phyloP scores from a whole-genome alignment of 2,888 invertebrate genomes.

The Halictus quadricinctus region DNA sequence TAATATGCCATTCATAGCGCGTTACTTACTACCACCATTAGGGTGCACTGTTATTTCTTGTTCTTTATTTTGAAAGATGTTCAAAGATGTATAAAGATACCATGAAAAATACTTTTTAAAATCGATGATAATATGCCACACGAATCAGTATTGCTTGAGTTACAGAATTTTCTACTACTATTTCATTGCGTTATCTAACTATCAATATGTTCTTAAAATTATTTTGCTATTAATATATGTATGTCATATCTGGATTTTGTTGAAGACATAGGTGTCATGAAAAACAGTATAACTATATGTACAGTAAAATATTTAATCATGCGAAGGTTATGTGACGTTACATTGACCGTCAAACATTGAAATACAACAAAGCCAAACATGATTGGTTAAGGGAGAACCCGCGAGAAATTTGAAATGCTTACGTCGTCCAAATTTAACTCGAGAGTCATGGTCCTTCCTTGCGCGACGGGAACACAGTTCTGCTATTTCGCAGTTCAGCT shows the following conservation, averaged over 20 bases:
- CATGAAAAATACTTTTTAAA: neutral
- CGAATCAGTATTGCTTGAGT: neutral
- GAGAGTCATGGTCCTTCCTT: constrained; percentile 25
- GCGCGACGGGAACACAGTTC: neutral
- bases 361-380: constrained; percentile 16
- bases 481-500: neutral
- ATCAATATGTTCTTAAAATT: neutral
- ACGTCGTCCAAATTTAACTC: constrained; percentile 41
- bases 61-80: neutral
- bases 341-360: neutral
- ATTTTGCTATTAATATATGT: neutral
- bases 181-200: neutral
- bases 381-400: constrained; percentile 21
- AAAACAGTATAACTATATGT: neutral
- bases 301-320: neutral
- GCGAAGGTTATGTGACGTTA: constrained; percentile 30
- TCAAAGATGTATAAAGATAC: neutral
- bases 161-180: neutral
- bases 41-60: neutral
- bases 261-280: neutral
- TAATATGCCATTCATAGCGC: neutral
- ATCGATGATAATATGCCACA: neutral
- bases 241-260: neutral
- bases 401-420: constrained; percentile 51
- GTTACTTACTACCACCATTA: neutral